phyloP scores from a whole-genome alignment of 2,113 vertebrate species.

The Micromys minutus region DNA sequence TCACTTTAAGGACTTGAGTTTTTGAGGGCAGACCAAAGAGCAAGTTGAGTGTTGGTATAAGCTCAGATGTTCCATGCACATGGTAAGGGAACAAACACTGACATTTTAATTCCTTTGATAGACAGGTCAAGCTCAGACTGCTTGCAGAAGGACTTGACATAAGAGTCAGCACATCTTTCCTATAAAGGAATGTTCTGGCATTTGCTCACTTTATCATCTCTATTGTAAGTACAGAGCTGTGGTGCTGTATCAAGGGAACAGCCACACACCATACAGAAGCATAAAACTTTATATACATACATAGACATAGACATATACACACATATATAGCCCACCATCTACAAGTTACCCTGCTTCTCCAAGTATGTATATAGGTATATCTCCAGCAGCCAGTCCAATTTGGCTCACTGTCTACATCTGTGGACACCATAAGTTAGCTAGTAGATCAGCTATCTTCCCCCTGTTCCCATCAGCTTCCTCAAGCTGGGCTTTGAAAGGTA shows the following conservation, averaged over 20 bases:
- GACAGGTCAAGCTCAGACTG: not conserved
- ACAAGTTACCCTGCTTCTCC: too few relatives aligned
- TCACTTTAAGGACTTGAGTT: not conserved
- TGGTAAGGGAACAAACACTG: not conserved
- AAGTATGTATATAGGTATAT: too few relatives aligned
- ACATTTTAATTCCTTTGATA: not conserved
- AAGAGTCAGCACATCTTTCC: not conserved
- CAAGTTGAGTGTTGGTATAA: too few relatives aligned
- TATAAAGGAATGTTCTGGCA: too few relatives aligned
- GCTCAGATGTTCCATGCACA: too few relatives aligned
- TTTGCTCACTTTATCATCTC: not conserved
- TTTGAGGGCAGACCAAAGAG: not conserved
- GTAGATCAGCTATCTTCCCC: not conserved
- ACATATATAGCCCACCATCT: too few relatives aligned
- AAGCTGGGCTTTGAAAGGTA: not conserved
- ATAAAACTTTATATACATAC: not conserved
- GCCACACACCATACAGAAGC: rapidly evolving
- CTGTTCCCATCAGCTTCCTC: not conserved
- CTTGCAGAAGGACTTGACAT: rapidly evolving
- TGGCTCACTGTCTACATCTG: not conserved
- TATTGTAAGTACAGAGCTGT: too few relatives aligned
- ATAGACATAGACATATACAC: too few relatives aligned
- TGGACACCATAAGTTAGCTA: not conserved
- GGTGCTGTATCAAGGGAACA: not conserved
- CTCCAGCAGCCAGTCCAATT: not conserved